These are phyloP conservation scores for Eublepharis macularius DNA, from an alignment of 2,113 vertebrate species.

Conservation along the genomic window DNA sequence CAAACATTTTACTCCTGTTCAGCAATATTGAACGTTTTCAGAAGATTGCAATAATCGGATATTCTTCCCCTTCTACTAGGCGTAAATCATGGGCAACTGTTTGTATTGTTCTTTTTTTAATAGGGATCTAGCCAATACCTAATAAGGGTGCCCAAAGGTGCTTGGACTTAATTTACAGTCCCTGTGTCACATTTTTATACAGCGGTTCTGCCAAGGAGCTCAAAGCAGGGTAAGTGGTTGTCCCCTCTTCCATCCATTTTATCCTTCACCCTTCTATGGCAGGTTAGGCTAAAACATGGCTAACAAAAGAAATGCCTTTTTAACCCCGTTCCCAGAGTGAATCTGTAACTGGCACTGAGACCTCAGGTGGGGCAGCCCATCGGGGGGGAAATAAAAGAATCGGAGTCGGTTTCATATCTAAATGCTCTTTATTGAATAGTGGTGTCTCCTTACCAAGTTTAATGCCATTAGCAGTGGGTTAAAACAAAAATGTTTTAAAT, in stretches of 20 bases:
- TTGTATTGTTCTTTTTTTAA: neutral
- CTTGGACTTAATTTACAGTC: neutral
- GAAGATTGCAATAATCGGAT: neutral
- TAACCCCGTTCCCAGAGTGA: neutral
- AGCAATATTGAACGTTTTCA: neutral
- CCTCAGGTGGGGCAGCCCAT: too few species aligned
- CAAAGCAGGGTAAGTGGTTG: too few species aligned
- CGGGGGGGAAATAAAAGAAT: neutral
- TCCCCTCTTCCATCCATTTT: too few species aligned
- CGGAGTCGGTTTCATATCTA: slow-evolving; percentile 14
- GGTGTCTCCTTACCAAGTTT: slow-evolving; percentile 24
- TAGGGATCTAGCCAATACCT: neutral
- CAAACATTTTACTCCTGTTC: neutral
- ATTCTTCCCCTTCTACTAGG: neutral
- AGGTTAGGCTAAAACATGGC: too few species aligned
- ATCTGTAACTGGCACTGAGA: neutral
- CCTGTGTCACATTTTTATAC: neutral
- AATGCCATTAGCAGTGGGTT: slow-evolving; percentile 28
- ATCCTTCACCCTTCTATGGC: too few species aligned
- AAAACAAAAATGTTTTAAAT: slow-evolving; percentile 22
- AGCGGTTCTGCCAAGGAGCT: too few species aligned
- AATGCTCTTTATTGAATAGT: slow-evolving; percentile 38
- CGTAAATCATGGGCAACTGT: neutral
- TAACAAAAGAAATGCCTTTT: too few species aligned
- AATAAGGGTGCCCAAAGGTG: neutral